Percentiles rank a stretch among this genome's conserved stretches.
These are phyloP conservation scores for Stictocephala bisonia DNA, from an alignment of 2,888 invertebrate species.

Conservation along the genomic window DNA sequence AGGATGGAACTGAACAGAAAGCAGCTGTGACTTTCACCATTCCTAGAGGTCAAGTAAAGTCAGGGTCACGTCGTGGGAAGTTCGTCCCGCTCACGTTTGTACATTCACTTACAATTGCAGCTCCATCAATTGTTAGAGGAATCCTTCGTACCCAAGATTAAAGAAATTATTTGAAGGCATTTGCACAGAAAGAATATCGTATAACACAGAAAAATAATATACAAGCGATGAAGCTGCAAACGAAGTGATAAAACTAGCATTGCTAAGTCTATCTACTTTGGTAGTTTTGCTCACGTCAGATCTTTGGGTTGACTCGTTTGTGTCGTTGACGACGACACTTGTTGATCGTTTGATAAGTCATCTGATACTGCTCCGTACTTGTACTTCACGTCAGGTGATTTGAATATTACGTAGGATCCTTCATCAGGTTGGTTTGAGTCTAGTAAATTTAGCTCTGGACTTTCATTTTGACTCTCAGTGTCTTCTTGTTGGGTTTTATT, in stretches of 20 bases:
- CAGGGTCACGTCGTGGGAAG: too few species aligned
- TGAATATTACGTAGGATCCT: conserved; percentile 59
- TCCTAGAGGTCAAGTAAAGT: too few species aligned
- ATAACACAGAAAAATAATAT: too few species aligned
- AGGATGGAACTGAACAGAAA: too few species aligned
- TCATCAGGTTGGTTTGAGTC: conserved; percentile 40
- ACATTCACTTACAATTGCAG: too few species aligned
- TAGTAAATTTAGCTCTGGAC: conserved; percentile 44
- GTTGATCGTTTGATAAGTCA: neutral
- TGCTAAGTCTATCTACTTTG: neutral
- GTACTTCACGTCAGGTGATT: conserved; percentile 58
- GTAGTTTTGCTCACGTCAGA: conserved; percentile 6
- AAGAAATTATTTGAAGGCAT: too few species aligned
- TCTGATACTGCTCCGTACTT: conserved; percentile 56
- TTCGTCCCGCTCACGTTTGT: too few species aligned
- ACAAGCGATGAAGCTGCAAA: conserved; percentile 14
- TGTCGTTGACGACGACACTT: neutral
- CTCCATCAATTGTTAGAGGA: too few species aligned
- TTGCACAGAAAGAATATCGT: too few species aligned
- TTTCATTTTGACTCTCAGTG: conserved; percentile 53
- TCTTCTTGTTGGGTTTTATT: conserved; percentile 60
- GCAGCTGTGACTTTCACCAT: too few species aligned
- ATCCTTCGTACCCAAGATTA: too few species aligned
- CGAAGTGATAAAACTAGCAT: neutral
- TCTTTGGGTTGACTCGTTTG: conserved; percentile 12